Conservation (phyloP, 2,797 vertebrate species). For the Sphenopsis melanotis region DNA sequence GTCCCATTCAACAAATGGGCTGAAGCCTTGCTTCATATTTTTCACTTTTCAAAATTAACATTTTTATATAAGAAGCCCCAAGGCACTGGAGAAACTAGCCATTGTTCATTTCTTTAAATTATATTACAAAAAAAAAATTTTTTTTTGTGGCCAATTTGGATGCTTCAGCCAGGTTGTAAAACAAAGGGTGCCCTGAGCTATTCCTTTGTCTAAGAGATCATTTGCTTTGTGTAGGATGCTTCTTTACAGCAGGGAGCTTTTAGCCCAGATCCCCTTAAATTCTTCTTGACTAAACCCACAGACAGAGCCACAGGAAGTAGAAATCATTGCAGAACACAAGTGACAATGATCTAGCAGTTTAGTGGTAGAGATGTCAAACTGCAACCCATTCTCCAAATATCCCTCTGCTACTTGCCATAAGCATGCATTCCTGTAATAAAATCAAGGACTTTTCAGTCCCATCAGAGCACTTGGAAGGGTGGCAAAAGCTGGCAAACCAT, state of each 20-base stretch:
- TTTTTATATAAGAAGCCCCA: background rate
- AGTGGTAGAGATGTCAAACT: background rate
- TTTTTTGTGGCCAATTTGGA: background rate
- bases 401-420: background rate
- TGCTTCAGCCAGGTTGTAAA: background rate
- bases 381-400: background rate
- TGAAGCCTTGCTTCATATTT: background rate
- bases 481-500: background rate
- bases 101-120: background rate
- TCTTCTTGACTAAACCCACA: background rate
- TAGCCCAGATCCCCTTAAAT: background rate
- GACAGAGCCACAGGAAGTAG: background rate
- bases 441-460: background rate
- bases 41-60: background rate
- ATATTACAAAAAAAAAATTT: background rate
- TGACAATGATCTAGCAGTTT: background rate
- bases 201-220: background rate
- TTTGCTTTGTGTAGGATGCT: background rate
- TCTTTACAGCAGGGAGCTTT: background rate
- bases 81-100: background rate
- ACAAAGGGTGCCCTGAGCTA: background rate
- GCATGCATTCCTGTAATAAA: background rate
- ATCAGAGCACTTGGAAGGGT: background rate
- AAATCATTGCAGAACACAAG: background rate
- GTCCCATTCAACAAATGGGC: background rate